Base-by-base conservation (phyloP, 2,888 invertebrate species). In the Morinoia aosen region DNA sequence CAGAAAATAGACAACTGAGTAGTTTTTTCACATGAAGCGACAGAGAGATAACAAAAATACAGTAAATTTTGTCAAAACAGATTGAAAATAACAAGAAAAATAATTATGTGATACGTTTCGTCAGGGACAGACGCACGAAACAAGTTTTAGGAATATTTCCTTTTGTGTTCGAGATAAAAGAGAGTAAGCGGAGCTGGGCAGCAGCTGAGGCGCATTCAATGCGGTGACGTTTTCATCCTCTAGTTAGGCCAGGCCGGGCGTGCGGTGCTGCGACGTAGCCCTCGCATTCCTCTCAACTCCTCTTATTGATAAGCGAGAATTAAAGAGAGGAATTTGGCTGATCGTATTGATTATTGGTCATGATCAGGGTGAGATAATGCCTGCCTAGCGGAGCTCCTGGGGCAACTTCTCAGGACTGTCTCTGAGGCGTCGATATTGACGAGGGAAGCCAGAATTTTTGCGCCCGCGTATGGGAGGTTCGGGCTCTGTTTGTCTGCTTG, bases 301-400 rank as follows among this genome's bases (percentile, higher is more conserved):
- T 33, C 56, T 93, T 93, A 93, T 93, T 93, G 56, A 93, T 93
- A 33, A 93, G 0, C 93, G 48, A 11, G 48, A 93, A 93, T 93
- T 93, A 93, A 33, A 57, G 93, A 12, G 57, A 93, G 93, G 57
- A 93, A 93, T 93, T 93, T 93, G 57, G 48, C 33, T 93, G 57
- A 93, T 93, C 93, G 12, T 57, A 93, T 93, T 93, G 93, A 93
- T 93, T 93, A 93, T 93, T 93, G 93, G 57, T 19, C 48, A 93
- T 93, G 93, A 93, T 93, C 48, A 57, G 93, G 11, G 33, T 25
- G 57, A 57, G 93, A 93, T 48, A 33, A 90, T 76, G 76, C 76
- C 76, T 33, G 76, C 25, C 76, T 10, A 2, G 16, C 33, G 25
- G 76, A 33, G 76, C 76, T 76, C 25, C 76, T 33, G 33, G 25